Evolutionary conservation across 2,888 invertebrate species (phyloP).

Genomic region (Hemaris fuciformis): DNA sequence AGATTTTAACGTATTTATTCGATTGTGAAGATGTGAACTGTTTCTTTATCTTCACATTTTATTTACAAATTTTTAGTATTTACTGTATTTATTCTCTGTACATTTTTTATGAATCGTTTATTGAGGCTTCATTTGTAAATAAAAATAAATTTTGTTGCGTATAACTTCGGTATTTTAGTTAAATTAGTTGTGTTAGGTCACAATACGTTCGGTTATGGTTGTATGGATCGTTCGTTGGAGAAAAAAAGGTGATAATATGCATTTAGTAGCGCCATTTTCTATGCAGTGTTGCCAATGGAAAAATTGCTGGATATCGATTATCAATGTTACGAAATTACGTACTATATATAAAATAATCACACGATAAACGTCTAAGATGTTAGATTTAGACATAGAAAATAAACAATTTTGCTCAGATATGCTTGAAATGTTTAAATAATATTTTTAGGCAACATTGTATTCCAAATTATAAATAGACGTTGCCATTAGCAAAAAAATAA

Average conservation of each 20-base stretch:
- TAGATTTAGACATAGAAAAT: neutral
- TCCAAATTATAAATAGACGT: constrained; percentile 7
- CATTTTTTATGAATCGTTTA: constrained; percentile 34
- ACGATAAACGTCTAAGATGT: neutral
- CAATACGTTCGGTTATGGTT: constrained; percentile 38
- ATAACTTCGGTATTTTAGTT: constrained; percentile 27
- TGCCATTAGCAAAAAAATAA: neutral
- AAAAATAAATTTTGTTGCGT: constrained; percentile 23
- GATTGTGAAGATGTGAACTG: constrained; percentile 12
- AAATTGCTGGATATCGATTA: constrained; percentile 23
- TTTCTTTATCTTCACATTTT: constrained; percentile 16
- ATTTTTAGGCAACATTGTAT: constrained; percentile 11
- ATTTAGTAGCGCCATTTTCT: constrained; percentile 73
- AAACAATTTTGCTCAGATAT: neutral
- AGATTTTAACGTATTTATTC: constrained; percentile 75
- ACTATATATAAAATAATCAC: neutral
- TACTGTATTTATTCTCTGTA: constrained; percentile 66
- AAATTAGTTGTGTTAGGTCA: constrained; percentile 20
- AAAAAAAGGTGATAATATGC: constrained; percentile 68
- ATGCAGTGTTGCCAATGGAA: constrained; percentile 49
- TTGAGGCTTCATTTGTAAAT: constrained; percentile 17
- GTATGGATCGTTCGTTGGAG: constrained; percentile 30
- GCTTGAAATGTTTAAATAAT: constrained; percentile 1
- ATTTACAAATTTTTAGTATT: constrained; percentile 23
- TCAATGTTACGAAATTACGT: neutral